Evolutionary conservation across 2,113 vertebrate species (phyloP).

Genomic region (Xiphias gladius): DNA sequence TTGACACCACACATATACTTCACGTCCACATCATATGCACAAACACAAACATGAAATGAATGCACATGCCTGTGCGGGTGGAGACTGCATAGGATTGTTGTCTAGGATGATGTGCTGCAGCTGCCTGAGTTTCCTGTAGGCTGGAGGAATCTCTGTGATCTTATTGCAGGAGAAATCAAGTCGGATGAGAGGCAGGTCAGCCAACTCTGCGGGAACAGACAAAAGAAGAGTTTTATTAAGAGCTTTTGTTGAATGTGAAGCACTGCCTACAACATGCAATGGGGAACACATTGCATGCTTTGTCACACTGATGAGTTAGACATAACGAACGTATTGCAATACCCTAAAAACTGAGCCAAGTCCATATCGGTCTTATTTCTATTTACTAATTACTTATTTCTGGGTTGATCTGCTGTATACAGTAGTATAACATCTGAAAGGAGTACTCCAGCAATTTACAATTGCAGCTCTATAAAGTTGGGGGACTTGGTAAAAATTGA

Average conservation of each 20-base stretch:
- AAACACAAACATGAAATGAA: not conserved
- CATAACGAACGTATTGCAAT: too few species aligned
- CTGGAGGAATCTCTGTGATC: conserved; percentile 95
- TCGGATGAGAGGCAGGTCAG: conserved; percentile 93
- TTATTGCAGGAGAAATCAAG: conserved; percentile 99
- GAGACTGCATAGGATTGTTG: conserved; percentile 98
- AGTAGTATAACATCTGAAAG: too few species aligned
- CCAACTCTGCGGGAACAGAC: conserved; percentile 86
- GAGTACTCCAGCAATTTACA: too few species aligned
- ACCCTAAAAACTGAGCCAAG: too few species aligned
- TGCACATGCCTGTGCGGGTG: conserved; percentile 93
- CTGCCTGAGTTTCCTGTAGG: conserved; percentile 93
- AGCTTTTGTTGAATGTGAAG: not conserved
- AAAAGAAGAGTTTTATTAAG: not conserved
- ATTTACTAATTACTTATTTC: too few species aligned
- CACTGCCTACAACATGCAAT: not conserved
- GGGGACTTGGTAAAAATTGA: too few species aligned
- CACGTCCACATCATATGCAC: not conserved
- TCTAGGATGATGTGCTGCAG: conserved; percentile 96
- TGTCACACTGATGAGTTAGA: too few species aligned
- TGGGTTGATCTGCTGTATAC: too few species aligned
- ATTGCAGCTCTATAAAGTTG: too few species aligned
- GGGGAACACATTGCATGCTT: fast-evolving
- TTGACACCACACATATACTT: not conserved
- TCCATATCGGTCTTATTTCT: not conserved